These are phyloP conservation scores for Helleia helle DNA, from an alignment of 2,888 invertebrate genomes.

Conservation along the genomic window DNA sequence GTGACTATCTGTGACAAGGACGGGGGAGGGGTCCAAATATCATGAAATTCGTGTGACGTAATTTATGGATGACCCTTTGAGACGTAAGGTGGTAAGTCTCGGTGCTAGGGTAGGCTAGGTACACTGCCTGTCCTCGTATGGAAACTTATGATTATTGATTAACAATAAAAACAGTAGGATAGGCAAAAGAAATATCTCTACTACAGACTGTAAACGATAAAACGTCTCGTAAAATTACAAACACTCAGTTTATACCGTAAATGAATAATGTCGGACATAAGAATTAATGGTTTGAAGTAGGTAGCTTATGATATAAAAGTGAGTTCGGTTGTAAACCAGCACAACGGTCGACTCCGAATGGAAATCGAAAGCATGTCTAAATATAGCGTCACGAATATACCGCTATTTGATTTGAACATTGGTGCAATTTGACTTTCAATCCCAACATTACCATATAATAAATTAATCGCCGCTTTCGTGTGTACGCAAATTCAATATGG, in stretches of 20 bases:
- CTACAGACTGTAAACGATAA: no score
- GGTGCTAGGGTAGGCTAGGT: no score
- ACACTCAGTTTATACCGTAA: not conserved
- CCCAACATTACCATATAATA: slow-evolving; percentile 3
- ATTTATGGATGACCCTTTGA: no score
- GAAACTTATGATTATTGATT: no score
- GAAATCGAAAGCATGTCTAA: slow-evolving; percentile 27
- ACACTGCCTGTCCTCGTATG: no score
- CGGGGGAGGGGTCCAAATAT: no score
- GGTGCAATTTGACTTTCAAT: slow-evolving; percentile 9
- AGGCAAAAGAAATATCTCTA: no score
- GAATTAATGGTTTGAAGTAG: slow-evolving; percentile 8
- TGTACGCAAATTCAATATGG: not conserved
- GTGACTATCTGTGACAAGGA: no score
- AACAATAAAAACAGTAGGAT: no score
- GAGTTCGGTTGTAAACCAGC: slow-evolving; percentile 16
- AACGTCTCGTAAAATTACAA: no score
- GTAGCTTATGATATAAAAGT: slow-evolving; percentile 16
- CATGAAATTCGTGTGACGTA: no score
- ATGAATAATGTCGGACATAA: not conserved
- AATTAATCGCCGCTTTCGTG: not conserved
- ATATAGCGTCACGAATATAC: slow-evolving; percentile 19
- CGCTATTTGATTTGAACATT: slow-evolving; percentile 13
- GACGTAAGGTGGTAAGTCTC: no score
- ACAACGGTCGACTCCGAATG: slow-evolving; percentile 13